Percentiles rank a stretch among this genome's conserved stretches.
Conservation (phyloP, 2,888 invertebrate species). For the Heliconius aoede region DNA sequence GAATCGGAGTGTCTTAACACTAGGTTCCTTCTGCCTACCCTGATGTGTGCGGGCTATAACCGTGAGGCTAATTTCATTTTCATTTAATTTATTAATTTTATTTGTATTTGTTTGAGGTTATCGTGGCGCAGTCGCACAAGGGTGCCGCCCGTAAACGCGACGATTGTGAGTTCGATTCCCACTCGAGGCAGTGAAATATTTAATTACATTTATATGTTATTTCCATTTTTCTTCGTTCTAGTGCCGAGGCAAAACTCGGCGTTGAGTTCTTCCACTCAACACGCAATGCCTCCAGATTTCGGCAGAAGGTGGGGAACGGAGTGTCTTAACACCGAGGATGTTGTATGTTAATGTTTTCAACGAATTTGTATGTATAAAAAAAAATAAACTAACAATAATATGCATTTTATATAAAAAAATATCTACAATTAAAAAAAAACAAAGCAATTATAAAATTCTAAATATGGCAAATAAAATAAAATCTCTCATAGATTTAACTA, state of each 20-base stretch:
- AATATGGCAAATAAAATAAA: neutral
- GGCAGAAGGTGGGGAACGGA: neutral
- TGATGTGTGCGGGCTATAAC: too few relatives aligned
- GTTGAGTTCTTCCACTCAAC: neutral
- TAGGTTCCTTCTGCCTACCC: too few relatives aligned
- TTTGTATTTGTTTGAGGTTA: too few relatives aligned
- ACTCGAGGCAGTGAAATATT: too few relatives aligned
- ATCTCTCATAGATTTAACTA: slow-evolving; percentile 1
- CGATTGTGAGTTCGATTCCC: too few relatives aligned
- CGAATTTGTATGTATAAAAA: neutral
- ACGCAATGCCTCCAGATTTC: neutral
- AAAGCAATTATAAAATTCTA: neutral
- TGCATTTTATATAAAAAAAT: neutral
- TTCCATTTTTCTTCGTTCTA: neutral
- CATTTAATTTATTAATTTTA: too few relatives aligned
- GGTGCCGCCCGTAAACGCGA: too few relatives aligned
- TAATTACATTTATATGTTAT: too few relatives aligned
- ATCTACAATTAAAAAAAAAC: neutral
- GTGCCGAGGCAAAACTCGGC: neutral
- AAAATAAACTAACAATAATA: neutral
- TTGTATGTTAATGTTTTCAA: too few relatives aligned
- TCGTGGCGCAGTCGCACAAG: too few relatives aligned
- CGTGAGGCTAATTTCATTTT: too few relatives aligned
- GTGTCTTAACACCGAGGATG: neutral
- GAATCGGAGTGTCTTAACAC: too few relatives aligned